Base-by-base conservation (phyloP, 2,113 vertebrate species). In the Cephalopterus ornatus region DNA sequence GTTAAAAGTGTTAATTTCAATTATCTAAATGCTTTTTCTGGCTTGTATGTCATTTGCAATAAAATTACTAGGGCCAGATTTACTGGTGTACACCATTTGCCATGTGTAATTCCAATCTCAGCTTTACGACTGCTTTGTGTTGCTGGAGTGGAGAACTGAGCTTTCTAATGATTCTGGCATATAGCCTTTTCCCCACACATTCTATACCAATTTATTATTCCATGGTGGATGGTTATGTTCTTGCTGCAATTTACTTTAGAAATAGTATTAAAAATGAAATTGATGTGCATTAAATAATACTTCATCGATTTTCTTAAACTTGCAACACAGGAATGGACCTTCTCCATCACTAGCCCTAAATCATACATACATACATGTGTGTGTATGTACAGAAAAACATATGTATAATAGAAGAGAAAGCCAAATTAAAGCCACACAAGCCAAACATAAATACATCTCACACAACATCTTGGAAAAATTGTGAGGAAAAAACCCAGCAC, bases 1-100 rank as follows among this genome's bases (percentile, higher is more conserved):
- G 79, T 95, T 96, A 86, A 84, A 92, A 92, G 61, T 44, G 66
- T 84, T 95, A 94, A 96, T 96, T 96, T 93, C 83, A 92, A 95
- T 85, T 87, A 97, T 42, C 88, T 91, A 92, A 95, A 88, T 91
- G 85, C 39, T 87, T 97, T 87, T 93, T 65, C 76, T 89, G 88
- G 67, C 75, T 86, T 92, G 79, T 90, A 55, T 78, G 92, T 84
- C 62, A 67, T 77, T 92, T 77, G 68, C 92, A 95, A 44, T 90
- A 71, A 84, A 88, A 94, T 80, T 90, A 56, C 67, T 14, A 42
- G 82, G 88, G 65, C 79, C 76, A 95, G 85, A 75, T 96, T 96
- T 95, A 84, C 76, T 86, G 88, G 75, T 74, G 73, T 63, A 65
- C 65, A 68, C 79, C 85, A 72, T 93, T 92, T 93, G 55, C 76